These are phyloP conservation scores for Macropus fuliginosus DNA, from an alignment of 2,797 vertebrate species.

Conservation along the genomic window DNA sequence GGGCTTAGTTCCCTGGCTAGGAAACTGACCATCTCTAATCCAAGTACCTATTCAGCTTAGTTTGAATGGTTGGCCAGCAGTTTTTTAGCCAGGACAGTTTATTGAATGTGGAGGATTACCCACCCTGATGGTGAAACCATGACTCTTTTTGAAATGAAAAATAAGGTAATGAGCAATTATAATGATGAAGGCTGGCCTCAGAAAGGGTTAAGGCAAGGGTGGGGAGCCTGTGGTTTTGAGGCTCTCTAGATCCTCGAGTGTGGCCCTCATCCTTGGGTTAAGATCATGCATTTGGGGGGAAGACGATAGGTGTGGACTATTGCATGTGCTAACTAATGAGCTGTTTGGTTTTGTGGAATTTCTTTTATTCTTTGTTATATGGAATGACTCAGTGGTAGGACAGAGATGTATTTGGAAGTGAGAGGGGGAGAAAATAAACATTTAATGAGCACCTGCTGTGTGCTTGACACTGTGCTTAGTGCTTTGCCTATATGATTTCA, in stretches of 20 bases:
- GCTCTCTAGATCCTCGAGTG: too few relatives aligned
- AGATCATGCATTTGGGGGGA: not conserved
- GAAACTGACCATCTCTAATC: not conserved
- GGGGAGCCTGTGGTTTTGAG: too few relatives aligned
- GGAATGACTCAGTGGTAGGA: not conserved
- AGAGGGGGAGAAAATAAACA: not conserved
- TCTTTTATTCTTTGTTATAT: not conserved
- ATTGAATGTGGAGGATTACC: not conserved
- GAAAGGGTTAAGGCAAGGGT: not conserved
- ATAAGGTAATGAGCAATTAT: not conserved
- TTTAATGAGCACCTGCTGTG: not conserved
- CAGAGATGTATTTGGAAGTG: not conserved
- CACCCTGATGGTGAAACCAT: not conserved
- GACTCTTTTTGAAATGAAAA: not conserved
- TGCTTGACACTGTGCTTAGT: not conserved
- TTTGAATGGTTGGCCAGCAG: not conserved
- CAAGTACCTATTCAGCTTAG: not conserved
- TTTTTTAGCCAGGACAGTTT: not conserved
- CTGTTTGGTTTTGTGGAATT: not conserved
- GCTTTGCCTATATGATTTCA: not conserved
- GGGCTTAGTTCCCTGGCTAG: not conserved
- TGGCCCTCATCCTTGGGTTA: not conserved
- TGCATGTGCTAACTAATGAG: not conserved
- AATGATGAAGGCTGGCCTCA: not conserved
- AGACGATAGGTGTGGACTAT: not conserved